Evolutionary conservation across 2,888 invertebrate genomes (phyloP), one percentile per base, ranked within the genome.

Genomic region (Tethea ocularis): DNA sequence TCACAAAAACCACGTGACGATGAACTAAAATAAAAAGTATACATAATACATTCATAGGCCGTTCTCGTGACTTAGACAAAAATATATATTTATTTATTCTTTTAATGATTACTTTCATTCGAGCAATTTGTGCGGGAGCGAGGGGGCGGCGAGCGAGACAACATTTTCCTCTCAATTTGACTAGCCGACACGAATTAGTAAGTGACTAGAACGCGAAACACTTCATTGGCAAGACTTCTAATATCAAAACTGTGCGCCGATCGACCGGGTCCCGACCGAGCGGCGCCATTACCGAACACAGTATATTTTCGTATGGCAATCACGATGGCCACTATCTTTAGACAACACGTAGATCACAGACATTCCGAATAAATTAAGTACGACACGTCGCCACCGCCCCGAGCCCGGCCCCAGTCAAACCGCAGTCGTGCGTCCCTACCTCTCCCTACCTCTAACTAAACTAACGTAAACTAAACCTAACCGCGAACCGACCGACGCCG

Each of bases 171-270:
- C 65, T 53, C 63, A 75, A 77, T 84, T 86, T 91, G 91, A 91
- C 91, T 91, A 91, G 91, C 89, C 91, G 83, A 89, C 88, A 89
- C 88, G 85, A 87, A 86, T 87, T 80, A 85, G 86, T 79, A 83
- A 90, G 82, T 91, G 92, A 92, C 92, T 92, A 92, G 92, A 91
- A 88, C 88, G 78, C 86, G 88, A 87, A 82, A 87, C 87, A 79
- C 78, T 81, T 77, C 82, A 82, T 84, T 90, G 91, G 91, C 91
- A 90, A 91, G 91, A 90, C 81, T 83, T 77, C 78, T 75, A 73
- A 72, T 68, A 68, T 63, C 75, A 67, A 57, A 23, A 36, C 36
- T 24, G 29, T 62, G 69, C 67, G 69, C 46, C 46, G 41, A 2
- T 0, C 38, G 6, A n/a, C 8, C 6, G 13, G 36, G 38, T 1